phyloP scores from a whole-genome alignment of 2,113 vertebrate genomes.

The Gadus macrocephalus region DNA sequence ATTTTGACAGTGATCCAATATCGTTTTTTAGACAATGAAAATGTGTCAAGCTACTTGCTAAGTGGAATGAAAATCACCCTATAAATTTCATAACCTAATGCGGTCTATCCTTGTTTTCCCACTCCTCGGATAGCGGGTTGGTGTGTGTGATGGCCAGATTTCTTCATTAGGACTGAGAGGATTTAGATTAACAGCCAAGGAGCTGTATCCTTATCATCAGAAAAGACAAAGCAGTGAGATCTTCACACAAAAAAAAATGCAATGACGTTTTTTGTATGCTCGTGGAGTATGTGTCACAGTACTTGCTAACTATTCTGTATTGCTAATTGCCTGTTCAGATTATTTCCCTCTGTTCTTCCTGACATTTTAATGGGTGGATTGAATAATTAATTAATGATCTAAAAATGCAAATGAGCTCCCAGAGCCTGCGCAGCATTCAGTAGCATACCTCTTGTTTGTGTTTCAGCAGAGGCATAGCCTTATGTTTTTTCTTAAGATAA shows the following conservation, averaged over 20 bases:
- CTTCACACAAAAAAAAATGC: constrained; percentile 9
- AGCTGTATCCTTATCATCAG: constrained; percentile 10
- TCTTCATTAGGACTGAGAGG: constrained; percentile 3
- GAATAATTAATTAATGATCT: constrained; percentile 75
- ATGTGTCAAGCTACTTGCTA: constrained; percentile 48
- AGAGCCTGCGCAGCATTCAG: constrained; percentile 39
- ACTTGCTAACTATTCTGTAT: constrained; percentile 31
- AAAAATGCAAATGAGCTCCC: constrained; percentile 70
- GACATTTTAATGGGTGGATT: constrained; percentile 61
- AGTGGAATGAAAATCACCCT: constrained; percentile 45
- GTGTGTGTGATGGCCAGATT: not conserved
- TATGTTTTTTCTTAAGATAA: constrained; percentile 11
- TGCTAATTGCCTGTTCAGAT: constrained; percentile 51
- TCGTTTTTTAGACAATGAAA: constrained; percentile 59
- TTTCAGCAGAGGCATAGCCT: constrained; percentile 13
- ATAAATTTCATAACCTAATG: constrained; percentile 50
- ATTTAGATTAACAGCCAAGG: constrained; percentile 13
- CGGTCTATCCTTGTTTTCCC: constrained; percentile 31
- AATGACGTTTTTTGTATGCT: constrained; percentile 15
- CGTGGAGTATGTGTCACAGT: constrained; percentile 18
- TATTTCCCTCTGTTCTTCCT: constrained; percentile 46
- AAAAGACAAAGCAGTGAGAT: constrained; percentile 1
- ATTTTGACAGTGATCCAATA: constrained; percentile 60
- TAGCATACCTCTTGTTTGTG: constrained; percentile 31
- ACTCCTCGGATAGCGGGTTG: not conserved